phyloP scores from a whole-genome alignment of 2,797 vertebrate species.

The Esox masquinongy region DNA sequence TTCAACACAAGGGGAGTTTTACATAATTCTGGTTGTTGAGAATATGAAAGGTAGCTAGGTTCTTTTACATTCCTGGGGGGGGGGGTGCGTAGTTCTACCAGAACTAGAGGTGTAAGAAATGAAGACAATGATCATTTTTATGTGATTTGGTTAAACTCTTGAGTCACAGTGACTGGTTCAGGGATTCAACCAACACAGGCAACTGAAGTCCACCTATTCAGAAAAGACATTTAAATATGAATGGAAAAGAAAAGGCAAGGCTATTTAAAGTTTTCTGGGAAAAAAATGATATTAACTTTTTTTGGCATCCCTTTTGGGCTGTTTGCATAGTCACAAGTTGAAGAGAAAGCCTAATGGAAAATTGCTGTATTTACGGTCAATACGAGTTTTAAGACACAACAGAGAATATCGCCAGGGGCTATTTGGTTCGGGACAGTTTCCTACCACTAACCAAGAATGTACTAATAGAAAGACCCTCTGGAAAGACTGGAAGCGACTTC shows the following conservation, averaged over 20 bases:
- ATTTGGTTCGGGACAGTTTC: slow-evolving; percentile 28
- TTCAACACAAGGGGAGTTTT: slow-evolving; percentile 61
- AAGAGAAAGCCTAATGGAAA: slow-evolving; percentile 13
- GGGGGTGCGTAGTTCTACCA: slow-evolving; percentile 19
- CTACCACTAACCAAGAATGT: slow-evolving; percentile 2
- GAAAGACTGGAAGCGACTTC: background rate
- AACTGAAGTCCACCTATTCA: slow-evolving; percentile 21
- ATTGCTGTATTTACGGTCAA: slow-evolving; percentile 21
- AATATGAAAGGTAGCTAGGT: slow-evolving; percentile 49
- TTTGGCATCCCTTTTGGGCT: slow-evolving; percentile 5
- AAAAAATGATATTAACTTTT: slow-evolving; percentile 29
- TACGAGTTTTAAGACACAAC: slow-evolving; percentile 30
- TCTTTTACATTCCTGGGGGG: slow-evolving; percentile 34
- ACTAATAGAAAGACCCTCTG: background rate
- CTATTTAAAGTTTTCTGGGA: slow-evolving; percentile 23
- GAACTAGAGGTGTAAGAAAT: slow-evolving; percentile 36
- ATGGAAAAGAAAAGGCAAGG: slow-evolving; percentile 38
- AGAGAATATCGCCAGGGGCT: slow-evolving; percentile 26
- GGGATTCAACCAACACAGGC: slow-evolving; percentile 51
- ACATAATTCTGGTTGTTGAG: slow-evolving; percentile 53
- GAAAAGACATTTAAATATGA: slow-evolving; percentile 36
- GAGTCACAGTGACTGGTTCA: slow-evolving; percentile 42
- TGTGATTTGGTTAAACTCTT: slow-evolving; percentile 36
- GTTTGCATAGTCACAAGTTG: slow-evolving; percentile 9
- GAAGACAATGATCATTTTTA: slow-evolving; percentile 61